Conservation (phyloP, 1,140 invertebrate genomes). For the Hylaeus anthracinus region DNA sequence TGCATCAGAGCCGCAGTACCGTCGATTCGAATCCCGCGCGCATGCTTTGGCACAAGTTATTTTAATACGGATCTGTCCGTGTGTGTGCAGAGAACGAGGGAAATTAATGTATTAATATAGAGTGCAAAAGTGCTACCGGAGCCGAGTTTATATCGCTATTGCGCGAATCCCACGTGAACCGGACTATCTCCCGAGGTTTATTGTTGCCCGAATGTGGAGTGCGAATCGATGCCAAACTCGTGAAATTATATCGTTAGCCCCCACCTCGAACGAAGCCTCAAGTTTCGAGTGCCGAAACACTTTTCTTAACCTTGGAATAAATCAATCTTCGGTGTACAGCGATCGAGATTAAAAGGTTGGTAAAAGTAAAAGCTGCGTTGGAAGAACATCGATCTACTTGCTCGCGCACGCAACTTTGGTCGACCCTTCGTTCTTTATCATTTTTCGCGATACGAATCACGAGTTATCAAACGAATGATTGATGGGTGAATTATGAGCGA, state of each 20-base stretch:
- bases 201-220: not conserved
- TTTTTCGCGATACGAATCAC: too few species aligned
- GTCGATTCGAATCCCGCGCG: not conserved
- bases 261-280: conserved; percentile 13
- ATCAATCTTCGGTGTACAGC: too few species aligned
- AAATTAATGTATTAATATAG: conserved; percentile 50
- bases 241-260: conserved; percentile 48
- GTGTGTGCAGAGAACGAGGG: conserved; percentile 36
- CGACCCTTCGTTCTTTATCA: not conserved
- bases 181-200: conserved; percentile 1
- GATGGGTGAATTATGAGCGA: too few species aligned
- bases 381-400: too few species aligned
- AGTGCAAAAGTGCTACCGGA: not conserved
- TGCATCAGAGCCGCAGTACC: not conserved
- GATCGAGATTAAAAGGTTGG: not conserved
- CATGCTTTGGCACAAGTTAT: conserved; percentile 17
- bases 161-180: conserved; percentile 34
- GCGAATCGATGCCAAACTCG: conserved; percentile 2
- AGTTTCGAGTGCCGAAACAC: conserved; percentile 19
- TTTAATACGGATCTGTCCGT: conserved; percentile 42
- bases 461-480: not conserved
- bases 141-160: conserved; percentile 31
- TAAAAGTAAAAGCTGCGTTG: not conserved
- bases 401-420: not conserved
- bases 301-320: too few species aligned